These are phyloP conservation scores for Neodon shergylaensis DNA, from an alignment of 2,113 vertebrate genomes.

Conservation along the genomic window DNA sequence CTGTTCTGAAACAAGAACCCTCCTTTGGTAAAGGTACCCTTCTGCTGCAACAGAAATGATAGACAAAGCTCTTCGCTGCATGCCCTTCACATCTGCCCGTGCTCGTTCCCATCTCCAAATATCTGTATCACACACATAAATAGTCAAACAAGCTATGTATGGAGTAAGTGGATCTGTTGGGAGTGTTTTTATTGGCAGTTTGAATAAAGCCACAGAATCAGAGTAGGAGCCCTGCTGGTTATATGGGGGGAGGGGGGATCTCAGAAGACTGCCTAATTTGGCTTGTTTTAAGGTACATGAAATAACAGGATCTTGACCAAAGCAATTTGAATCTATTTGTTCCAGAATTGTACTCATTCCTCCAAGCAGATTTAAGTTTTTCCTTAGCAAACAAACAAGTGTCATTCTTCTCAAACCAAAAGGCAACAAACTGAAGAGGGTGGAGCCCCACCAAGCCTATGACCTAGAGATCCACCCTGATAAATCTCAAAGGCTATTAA, in stretches of 20 bases:
- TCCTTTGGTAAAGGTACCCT: neutral
- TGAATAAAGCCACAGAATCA: neutral
- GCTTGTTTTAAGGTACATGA: neutral
- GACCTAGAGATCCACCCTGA: neutral
- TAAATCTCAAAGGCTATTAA: neutral
- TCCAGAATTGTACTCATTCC: neutral
- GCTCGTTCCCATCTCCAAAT: neutral
- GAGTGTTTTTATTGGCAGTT: neutral
- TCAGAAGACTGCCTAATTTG: neutral
- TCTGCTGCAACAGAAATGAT: neutral
- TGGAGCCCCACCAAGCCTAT: neutral
- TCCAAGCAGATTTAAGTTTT: neutral
- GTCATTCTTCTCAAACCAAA: neutral
- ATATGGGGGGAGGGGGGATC: neutral
- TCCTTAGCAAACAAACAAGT: neutral
- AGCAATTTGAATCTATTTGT: neutral
- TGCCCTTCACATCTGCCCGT: neutral
- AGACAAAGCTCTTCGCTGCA: neutral
- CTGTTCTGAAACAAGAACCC: constrained; percentile 35
- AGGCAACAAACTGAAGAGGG: neutral
- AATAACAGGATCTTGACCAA: neutral
- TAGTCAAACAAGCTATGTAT: neutral
- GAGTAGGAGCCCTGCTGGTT: neutral
- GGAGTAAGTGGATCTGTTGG: too few relatives aligned
- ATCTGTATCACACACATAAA: neutral